A percentile compares a stretch with the other conserved stretches of the same genome.
Conservation (phyloP, 37 sponge, comb jelly and placozoan genomes). For the Lycopodina hypogea region DNA sequence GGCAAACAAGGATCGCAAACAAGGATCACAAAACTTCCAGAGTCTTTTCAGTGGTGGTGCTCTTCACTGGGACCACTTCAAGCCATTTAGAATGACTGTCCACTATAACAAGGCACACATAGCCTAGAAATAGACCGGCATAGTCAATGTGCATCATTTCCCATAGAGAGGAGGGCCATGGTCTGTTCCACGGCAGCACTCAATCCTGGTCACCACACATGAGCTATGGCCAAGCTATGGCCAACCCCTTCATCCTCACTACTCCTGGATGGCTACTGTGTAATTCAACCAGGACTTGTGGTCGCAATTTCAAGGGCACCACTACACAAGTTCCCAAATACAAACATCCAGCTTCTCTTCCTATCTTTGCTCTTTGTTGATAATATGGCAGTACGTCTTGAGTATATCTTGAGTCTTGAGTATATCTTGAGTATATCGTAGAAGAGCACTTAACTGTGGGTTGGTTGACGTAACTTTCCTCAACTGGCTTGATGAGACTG, state of each 20-base stretch:
- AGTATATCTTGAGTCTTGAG: neutral
- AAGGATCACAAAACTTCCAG: neutral
- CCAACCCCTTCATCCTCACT: neutral
- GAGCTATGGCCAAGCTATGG: too few species aligned
- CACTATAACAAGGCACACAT: neutral
- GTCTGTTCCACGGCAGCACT: neutral
- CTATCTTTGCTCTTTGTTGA: neutral
- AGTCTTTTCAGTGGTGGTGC: neutral
- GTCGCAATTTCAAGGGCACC: neutral
- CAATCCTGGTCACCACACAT: neutral
- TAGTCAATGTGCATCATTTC: neutral
- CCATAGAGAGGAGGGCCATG: neutral
- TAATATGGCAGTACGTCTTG: neutral
- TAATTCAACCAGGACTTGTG: neutral
- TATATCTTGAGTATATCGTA: neutral
- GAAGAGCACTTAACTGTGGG: neutral
- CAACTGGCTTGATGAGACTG: too few species aligned
- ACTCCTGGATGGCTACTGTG: neutral
- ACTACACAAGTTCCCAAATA: neutral
- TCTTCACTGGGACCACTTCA: neutral
- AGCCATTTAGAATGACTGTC: slow-evolving; percentile 9
- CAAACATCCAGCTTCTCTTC: neutral
- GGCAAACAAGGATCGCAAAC: neutral
- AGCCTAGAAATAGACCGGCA: neutral
- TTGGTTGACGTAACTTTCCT: too few species aligned